Base-by-base conservation (phyloP, 2,888 invertebrate genomes). In the Drosophila koepferae region DNA sequence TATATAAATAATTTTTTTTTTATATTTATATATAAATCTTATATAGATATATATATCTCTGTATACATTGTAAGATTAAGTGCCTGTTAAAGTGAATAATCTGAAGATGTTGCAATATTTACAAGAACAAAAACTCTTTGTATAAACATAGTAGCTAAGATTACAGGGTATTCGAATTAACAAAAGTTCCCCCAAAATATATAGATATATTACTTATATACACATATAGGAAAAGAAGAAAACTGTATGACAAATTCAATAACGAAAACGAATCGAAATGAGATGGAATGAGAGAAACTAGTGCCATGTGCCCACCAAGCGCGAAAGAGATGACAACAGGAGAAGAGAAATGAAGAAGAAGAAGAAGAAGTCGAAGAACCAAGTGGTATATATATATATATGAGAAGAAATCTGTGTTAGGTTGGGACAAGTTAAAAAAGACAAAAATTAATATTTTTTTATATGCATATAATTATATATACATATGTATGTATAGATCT, bases 41-140 rank as follows among this genome's bases (percentile, higher is more conserved):
- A 23, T 16, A 28, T 49, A 56, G 51, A 59, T 46, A 36, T 64
- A 63, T 61, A 64, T 23, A 23, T 58, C 31, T 63, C 41, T 31
- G 38, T 77, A 55, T 58, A 74, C 28, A 66, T 16, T 18, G 20
- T 63, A 90, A 74, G 87, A 70, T 86, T 75, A 86, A 90, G 86
- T 86, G 86, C 86, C 86, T 86, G 86, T 80, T 68, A 63, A 60
- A 28, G 23, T 38, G 38, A 40, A 40, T 28, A 38, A 58, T 34
- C 31, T 44, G 43, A 65, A 55, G 48, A 72, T 63, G 86, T 85
- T 86, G 90, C 86, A 86, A 86, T 86, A 90, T 86, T 88, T 90
- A 90, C 86, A 69, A 70, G 61, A 69, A 49, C 12, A 61, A 80
- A 48, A 67, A 61, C 58, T 54, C 46, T 54, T 65, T 80, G 34